A percentile compares a stretch with the other conserved stretches of the same genome.
Conservation (phyloP, 2,888 invertebrate genomes). For the Nomada flava region DNA sequence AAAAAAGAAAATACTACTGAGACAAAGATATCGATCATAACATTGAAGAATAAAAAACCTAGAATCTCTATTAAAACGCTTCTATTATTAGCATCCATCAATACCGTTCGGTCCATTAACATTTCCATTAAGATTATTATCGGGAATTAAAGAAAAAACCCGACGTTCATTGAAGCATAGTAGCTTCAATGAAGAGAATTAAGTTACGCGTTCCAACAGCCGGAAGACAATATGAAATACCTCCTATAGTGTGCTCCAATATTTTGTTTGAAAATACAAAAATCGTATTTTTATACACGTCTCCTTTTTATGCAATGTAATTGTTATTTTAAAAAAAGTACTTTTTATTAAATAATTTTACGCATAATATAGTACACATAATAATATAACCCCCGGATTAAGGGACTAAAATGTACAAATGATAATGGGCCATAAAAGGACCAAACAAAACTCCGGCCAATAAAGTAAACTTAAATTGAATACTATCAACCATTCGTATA, state of each 20-base stretch:
- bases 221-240: slow-evolving; percentile 13
- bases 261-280: background rate
- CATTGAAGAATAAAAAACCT: background rate
- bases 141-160: slow-evolving; percentile 24
- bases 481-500: too few relatives aligned
- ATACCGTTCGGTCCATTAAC: slow-evolving; percentile 13
- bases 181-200: slow-evolving; percentile 28
- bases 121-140: slow-evolving; percentile 28
- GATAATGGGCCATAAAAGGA: too few relatives aligned
- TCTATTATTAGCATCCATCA: slow-evolving; percentile 31
- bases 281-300: background rate
- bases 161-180: background rate
- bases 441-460: too few relatives aligned
- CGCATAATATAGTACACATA: too few relatives aligned
- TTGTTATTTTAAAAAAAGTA: too few relatives aligned
- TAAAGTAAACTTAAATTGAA: too few relatives aligned
- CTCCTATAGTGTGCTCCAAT: background rate
- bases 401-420: too few relatives aligned
- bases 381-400: too few relatives aligned
- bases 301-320: background rate
- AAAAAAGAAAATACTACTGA: background rate
- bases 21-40: background rate
- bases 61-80: background rate
- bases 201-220: slow-evolving; percentile 23
- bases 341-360: too few relatives aligned